Evolutionary conservation across 2,888 invertebrate species (phyloP).

Genomic region (Camponotus fellah): DNA sequence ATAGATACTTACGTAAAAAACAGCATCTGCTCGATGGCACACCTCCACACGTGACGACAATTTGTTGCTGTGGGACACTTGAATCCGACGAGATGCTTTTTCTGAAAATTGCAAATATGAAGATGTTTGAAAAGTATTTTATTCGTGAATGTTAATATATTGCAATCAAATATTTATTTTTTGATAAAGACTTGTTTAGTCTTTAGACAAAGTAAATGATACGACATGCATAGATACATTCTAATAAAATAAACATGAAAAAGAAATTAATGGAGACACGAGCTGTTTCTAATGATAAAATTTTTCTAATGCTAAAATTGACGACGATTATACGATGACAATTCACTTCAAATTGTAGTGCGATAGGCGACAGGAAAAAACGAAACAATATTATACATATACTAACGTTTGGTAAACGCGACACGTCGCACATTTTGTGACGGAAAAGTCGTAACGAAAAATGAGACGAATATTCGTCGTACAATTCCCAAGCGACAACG

Average conservation of each 20-base stretch:
- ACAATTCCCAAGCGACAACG: slow-evolving; percentile 1
- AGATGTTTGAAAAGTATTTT: slow-evolving; percentile 68
- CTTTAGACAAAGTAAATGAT: not conserved
- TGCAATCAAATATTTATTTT: too few relatives aligned
- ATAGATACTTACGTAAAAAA: slow-evolving; percentile 96
- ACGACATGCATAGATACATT: too few relatives aligned
- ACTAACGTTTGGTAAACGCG: not conserved
- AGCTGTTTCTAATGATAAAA: not conserved
- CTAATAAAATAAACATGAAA: not conserved
- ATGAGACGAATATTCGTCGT: slow-evolving; percentile 4
- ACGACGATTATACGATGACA: not conserved
- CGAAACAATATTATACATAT: not conserved
- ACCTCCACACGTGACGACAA: slow-evolving; percentile 98
- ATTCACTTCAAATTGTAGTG: not conserved
- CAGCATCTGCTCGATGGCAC: slow-evolving; percentile 98
- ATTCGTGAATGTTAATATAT: not conserved
- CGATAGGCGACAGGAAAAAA: not conserved
- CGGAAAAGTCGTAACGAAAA: slow-evolving; percentile 6
- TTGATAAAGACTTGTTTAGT: not conserved
- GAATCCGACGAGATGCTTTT: slow-evolving; percentile 97
- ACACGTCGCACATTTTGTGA: not conserved
- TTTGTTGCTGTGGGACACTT: slow-evolving; percentile 97
- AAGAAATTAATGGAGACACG: not conserved
- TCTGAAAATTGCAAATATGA: slow-evolving; percentile 88
- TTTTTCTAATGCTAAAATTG: not conserved